Evolutionary conservation across 2,888 invertebrate genomes (phyloP).

Genomic region (Epiblema foenella): DNA sequence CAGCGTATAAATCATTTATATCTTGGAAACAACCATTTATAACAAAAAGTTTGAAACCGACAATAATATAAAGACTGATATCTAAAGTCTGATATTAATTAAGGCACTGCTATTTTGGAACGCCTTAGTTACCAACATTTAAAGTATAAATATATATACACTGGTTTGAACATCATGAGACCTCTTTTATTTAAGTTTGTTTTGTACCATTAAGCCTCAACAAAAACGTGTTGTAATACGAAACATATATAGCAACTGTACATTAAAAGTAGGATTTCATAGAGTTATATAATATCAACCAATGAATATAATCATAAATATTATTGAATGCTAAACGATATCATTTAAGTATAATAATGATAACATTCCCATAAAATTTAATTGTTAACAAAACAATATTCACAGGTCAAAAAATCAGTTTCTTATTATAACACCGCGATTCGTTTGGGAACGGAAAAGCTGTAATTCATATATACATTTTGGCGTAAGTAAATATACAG

Average conservation of each 20-base stretch:
- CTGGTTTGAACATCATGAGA: slow-evolving; percentile 11
- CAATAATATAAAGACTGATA: slow-evolving; percentile 51
- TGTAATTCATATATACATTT: no score
- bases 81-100: slow-evolving; percentile 49
- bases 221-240: neutral
- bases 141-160: slow-evolving; percentile 12
- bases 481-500: no score
- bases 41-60: slow-evolving; percentile 45
- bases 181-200: slow-evolving; percentile 4
- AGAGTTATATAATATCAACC: neutral
- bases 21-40: slow-evolving; percentile 36
- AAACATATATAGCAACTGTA: neutral
- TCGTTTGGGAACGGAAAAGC: no score
- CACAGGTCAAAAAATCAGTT: slow-evolving; percentile 20
- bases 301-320: neutral
- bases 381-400: slow-evolving; percentile 30
- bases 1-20: slow-evolving; percentile 20
- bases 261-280: neutral
- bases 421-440: no score
- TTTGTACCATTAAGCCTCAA: slow-evolving; percentile 41
- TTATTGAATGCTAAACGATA: neutral
- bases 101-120: slow-evolving; percentile 66
- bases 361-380: slow-evolving; percentile 37
- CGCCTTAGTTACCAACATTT: slow-evolving; percentile 44
- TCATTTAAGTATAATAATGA: slow-evolving; percentile 7